Conservation (phyloP, 2,113 vertebrate genomes). For the Urocitellus parryii region DNA sequence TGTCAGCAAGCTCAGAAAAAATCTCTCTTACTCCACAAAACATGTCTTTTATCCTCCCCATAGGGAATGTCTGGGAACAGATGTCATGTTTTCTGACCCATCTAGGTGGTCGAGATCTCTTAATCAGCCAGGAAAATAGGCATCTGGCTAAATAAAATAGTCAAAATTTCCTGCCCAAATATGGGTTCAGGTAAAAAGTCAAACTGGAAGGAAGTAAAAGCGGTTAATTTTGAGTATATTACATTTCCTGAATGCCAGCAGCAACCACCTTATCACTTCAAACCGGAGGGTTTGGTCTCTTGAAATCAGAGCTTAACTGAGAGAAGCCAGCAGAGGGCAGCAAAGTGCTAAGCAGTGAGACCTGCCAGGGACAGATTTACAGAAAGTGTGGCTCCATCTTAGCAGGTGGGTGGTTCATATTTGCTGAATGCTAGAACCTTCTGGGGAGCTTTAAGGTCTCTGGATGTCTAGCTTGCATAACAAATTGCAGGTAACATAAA, state of each 20-base stretch:
- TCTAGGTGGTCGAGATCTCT: background rate
- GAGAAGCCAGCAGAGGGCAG: conserved; percentile 70
- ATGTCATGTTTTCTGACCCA: background rate
- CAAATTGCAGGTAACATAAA: background rate
- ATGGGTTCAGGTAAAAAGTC: background rate
- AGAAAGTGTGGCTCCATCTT: background rate
- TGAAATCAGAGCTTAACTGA: background rate
- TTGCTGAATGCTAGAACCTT: background rate
- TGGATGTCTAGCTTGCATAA: background rate
- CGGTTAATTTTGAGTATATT: background rate
- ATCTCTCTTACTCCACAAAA: background rate
- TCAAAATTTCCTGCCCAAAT: background rate
- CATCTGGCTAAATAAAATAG: background rate
- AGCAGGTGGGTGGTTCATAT: background rate
- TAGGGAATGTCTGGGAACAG: background rate
- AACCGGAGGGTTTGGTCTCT: background rate
- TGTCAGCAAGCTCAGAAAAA: background rate
- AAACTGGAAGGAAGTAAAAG: background rate
- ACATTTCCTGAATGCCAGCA: background rate
- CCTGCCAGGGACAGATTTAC: fast-evolving
- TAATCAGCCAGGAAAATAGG: background rate
- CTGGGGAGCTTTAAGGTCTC: background rate
- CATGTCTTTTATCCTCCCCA: background rate
- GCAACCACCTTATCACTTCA: background rate
- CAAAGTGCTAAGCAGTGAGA: conserved; percentile 12